phyloP scores from a whole-genome alignment of 2,113 vertebrate species.

The Orthochromis indermauri region DNA sequence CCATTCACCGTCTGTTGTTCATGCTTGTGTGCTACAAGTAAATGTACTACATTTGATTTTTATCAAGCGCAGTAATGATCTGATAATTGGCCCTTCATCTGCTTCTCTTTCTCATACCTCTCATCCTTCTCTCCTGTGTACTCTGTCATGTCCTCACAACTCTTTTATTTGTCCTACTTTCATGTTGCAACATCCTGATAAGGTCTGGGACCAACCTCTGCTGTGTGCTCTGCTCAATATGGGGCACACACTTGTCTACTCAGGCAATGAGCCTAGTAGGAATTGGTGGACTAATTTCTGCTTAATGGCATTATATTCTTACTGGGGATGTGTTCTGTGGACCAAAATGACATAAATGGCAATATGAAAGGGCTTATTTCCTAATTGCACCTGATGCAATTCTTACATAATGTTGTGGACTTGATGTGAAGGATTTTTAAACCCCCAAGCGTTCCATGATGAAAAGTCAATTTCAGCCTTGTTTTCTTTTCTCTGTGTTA shows the following conservation, averaged over 20 bases:
- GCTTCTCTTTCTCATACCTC: background rate
- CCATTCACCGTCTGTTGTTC: background rate
- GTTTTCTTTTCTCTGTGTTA: background rate
- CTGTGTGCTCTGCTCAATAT: background rate
- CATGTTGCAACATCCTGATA: constrained; percentile 17
- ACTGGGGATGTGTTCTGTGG: background rate
- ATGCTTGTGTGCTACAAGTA: background rate
- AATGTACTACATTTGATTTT: background rate
- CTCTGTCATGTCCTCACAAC: background rate
- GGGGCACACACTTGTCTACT: background rate
- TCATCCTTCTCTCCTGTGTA: constrained; percentile 3
- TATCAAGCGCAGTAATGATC: background rate
- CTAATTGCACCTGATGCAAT: constrained; percentile 18
- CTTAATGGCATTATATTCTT: constrained; percentile 18
- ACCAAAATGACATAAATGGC: constrained; percentile 16
- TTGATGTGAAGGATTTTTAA: constrained; percentile 4
- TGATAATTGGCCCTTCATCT: constrained; percentile 21
- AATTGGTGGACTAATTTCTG: background rate
- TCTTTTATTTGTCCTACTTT: constrained; percentile 39
- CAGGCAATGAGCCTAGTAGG: background rate
- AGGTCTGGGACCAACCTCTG: constrained; percentile 15
- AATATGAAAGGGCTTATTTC: constrained; percentile 20
- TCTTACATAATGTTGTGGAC: constrained; percentile 2
- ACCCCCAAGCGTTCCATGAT: background rate
- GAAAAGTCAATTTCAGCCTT: background rate